Evolutionary conservation across 1,140 invertebrate genomes (phyloP).

Genomic region (Drosophila pectinifera): DNA sequence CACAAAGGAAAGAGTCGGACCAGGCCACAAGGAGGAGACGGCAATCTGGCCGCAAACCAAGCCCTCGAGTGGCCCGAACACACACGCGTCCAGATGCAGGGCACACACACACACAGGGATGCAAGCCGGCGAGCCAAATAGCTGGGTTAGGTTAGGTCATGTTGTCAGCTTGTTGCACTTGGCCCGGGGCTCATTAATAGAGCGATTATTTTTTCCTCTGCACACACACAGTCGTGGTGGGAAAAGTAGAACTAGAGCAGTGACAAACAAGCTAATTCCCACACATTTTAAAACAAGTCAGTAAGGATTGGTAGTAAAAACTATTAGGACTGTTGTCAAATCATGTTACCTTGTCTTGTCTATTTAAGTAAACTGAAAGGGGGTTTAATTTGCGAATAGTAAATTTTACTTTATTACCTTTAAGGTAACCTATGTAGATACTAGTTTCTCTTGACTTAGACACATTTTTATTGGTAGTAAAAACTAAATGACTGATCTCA

Average conservation of each 20-base stretch:
- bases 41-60: conserved; percentile 36
- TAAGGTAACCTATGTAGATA: too few species aligned
- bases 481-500: too few species aligned
- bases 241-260: not conserved
- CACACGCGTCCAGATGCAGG: conserved; percentile 6
- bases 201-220: conserved; percentile 72
- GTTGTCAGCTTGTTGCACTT: conserved; percentile 83
- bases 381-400: too few species aligned
- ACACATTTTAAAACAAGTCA: too few species aligned
- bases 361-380: too few species aligned
- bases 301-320: too few species aligned
- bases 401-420: too few species aligned
- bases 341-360: too few species aligned
- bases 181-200: conserved; percentile 81
- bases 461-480: too few species aligned
- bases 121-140: conserved; percentile 39
- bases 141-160: conserved; percentile 69
- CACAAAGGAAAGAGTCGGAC: conserved; percentile 22
- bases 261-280: too few species aligned
- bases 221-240: conserved; percentile 8
- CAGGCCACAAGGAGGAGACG: conserved; percentile 6
- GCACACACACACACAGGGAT: not conserved
- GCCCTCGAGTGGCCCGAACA: conserved; percentile 27
- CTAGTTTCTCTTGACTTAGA: too few species aligned
- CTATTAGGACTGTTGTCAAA: too few species aligned